Percentiles rank a stretch among this genome's conserved stretches.
Evolutionary conservation across 2,888 invertebrate species (phyloP).

Genomic region (Ochropacha duplaris): DNA sequence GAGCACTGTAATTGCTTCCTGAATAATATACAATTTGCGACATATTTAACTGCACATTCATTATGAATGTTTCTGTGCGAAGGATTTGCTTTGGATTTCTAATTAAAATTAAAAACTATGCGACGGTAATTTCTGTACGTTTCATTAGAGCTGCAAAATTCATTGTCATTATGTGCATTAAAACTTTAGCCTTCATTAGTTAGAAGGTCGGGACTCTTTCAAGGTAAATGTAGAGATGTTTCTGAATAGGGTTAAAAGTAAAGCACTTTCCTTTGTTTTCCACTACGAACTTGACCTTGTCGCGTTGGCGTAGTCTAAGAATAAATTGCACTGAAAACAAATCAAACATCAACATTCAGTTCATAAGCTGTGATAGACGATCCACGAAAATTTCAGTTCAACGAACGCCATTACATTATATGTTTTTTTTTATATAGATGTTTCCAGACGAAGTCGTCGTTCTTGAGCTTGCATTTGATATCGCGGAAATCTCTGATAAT

Average conservation of each 20-base stretch:
- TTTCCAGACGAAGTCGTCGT: background rate
- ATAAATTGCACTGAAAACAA: conserved; percentile 35
- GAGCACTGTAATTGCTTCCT: conserved; percentile 21
- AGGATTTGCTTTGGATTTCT: too few relatives aligned
- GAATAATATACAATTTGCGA: background rate
- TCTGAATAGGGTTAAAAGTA: background rate
- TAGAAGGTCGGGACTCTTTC: background rate
- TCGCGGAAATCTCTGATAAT: background rate
- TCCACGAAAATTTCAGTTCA: conserved; percentile 28
- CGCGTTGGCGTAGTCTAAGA: conserved; percentile 17
- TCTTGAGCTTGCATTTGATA: background rate
- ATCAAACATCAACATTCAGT: conserved; percentile 17
- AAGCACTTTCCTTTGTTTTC: conserved; percentile 5
- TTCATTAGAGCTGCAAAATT: background rate
- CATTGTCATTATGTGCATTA: background rate
- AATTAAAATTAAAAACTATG: too few relatives aligned
- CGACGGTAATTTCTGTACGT: too few relatives aligned
- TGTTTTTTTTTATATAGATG: conserved; percentile 14
- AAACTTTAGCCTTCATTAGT: background rate
- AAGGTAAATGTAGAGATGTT: background rate
- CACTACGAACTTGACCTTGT: conserved; percentile 26
- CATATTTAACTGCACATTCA: conserved; percentile 1
- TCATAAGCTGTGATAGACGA: conserved; percentile 21
- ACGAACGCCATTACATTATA: conserved; percentile 22
- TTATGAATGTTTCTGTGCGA: too few relatives aligned